Percentiles rank a stretch among this genome's conserved stretches.
Evolutionary conservation across 53 echinoderm and acorn worm species (phyloP).

Genomic region (Temnopleurus reevesii): DNA sequence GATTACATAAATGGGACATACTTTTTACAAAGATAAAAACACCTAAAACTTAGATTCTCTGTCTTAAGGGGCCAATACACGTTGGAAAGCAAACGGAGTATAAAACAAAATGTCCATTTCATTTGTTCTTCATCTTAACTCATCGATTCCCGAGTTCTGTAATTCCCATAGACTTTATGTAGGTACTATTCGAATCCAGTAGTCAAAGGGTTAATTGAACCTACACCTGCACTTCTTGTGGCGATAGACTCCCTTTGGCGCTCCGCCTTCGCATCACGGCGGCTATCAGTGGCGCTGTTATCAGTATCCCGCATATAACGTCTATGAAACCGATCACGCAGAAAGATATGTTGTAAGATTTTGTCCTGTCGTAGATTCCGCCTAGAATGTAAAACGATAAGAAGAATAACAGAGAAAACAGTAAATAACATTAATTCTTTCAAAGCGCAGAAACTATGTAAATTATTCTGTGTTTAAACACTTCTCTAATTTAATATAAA

Average conservation of each 20-base stretch:
- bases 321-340: conserved; percentile 52
- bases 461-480: too few relatives aligned
- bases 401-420: background rate
- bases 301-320: conserved; percentile 40
- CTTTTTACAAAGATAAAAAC: too few relatives aligned
- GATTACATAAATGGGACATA: too few relatives aligned
- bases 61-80: too few relatives aligned
- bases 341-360: conserved; percentile 49
- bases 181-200: background rate
- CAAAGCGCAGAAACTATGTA: too few relatives aligned
- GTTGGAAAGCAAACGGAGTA: too few relatives aligned
- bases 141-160: background rate
- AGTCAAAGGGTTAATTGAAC: too few relatives aligned
- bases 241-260: background rate
- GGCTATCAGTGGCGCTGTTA: conserved; percentile 35
- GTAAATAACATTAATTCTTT: background rate
- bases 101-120: too few relatives aligned
- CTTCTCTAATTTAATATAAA: too few relatives aligned
- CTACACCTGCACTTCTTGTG: background rate
- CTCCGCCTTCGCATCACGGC: background rate
- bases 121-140: too few relatives aligned
- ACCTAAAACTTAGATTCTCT: too few relatives aligned
- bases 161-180: background rate
- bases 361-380: conserved; percentile 46
- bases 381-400: conserved; percentile 12